Conservation (phyloP, 2,113 vertebrate species). For the Panurus biarmicus region DNA sequence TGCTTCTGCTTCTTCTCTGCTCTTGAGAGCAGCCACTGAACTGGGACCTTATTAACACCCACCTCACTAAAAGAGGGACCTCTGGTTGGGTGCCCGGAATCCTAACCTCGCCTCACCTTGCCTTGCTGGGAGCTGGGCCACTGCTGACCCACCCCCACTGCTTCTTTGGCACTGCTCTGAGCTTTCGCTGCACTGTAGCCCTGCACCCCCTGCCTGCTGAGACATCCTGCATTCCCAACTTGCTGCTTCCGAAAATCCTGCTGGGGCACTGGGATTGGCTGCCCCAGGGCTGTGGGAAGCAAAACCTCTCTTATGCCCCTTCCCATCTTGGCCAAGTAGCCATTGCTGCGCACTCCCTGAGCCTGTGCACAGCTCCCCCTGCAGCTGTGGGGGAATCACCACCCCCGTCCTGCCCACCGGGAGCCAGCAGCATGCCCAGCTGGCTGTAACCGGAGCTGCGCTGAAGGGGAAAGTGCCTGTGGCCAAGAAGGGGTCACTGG, state of each 20-base stretch:
- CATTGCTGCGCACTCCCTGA: accelerated
- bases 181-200: background rate
- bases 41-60: too few species aligned
- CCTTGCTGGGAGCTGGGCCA: background rate
- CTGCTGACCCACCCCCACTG: accelerated
- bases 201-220: background rate
- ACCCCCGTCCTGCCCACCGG: background rate
- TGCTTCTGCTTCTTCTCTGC: too few species aligned
- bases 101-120: too few species aligned
- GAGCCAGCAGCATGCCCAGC: background rate
- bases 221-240: too few species aligned
- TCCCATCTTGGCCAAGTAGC: accelerated
- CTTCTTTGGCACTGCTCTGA: background rate
- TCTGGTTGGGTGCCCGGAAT: background rate
- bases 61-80: background rate
- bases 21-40: background rate
- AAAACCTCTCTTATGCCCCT: too few species aligned
- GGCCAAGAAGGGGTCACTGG: too few species aligned
- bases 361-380: background rate
- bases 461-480: accelerated
- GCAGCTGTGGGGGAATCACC: background rate
- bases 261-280: accelerated
- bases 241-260: too few species aligned
- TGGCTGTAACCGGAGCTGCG: background rate
- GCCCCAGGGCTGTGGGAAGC: too few species aligned